Conservation (phyloP, 1,140 invertebrate genomes). For the Tribolium castaneum region DNA sequence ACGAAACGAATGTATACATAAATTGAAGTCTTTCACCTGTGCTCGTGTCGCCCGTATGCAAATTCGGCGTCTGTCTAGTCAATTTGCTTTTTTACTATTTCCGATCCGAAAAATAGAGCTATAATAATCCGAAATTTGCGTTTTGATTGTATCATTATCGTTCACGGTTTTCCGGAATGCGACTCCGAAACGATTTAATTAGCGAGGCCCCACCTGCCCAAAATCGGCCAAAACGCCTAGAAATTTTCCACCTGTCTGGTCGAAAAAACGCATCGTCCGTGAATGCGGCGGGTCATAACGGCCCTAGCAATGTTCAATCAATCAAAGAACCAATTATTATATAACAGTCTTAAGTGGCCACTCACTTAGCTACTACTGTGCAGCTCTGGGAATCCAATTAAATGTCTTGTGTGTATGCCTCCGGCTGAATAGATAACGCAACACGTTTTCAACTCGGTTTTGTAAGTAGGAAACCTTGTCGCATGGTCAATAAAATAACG, state of each 20-base stretch:
- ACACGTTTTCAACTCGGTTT: slow-evolving; percentile 26
- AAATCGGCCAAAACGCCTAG: background rate
- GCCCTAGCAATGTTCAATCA: slow-evolving; percentile 42
- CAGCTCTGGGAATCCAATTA: slow-evolving; percentile 44
- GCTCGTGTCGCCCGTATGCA: background rate
- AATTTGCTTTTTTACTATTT: slow-evolving; percentile 5
- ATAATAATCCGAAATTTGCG: slow-evolving; percentile 10
- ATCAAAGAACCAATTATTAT: slow-evolving; percentile 48
- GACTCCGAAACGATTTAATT: slow-evolving; percentile 15
- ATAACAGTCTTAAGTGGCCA: slow-evolving; percentile 47
- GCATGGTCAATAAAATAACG: slow-evolving; percentile 26
- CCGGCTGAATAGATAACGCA: slow-evolving; percentile 41
- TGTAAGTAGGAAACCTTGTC: slow-evolving; percentile 45
- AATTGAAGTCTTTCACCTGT: slow-evolving; percentile 27
- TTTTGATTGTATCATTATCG: background rate
- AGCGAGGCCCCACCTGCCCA: background rate
- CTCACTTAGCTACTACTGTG: slow-evolving; percentile 46
- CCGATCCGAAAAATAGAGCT: background rate
- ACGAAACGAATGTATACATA: background rate
- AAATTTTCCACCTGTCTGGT: slow-evolving; percentile 26
- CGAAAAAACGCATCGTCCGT: background rate
- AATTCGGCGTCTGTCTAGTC: slow-evolving; percentile 8
- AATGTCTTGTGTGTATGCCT: slow-evolving; percentile 40
- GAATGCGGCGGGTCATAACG: background rate
- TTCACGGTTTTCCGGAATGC: slow-evolving; percentile 19